Evolutionary conservation across 1,140 invertebrate genomes (phyloP).

Genomic region (Arctopsyche grandis): DNA sequence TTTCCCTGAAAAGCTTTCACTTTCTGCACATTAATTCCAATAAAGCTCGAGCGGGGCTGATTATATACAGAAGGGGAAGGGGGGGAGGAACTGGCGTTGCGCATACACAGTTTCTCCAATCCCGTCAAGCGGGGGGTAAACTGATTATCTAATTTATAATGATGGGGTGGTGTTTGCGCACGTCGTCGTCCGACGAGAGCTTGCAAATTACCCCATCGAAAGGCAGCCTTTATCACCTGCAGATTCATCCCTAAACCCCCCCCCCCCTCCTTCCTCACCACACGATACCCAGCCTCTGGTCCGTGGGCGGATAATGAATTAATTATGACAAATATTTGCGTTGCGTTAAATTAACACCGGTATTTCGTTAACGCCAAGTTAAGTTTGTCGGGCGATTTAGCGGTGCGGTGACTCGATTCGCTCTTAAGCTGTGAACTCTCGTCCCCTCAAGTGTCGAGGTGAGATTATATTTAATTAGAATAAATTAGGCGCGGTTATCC

Average conservation of each 20-base stretch:
- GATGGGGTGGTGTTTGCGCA: slow-evolving; percentile 30
- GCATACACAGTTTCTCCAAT: too few species aligned
- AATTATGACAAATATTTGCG: slow-evolving; percentile 46
- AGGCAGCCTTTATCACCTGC: neutral
- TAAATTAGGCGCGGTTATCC: too few species aligned
- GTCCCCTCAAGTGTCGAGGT: too few species aligned
- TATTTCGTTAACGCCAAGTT: slow-evolving; percentile 25
- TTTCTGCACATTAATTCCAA: slow-evolving; percentile 19
- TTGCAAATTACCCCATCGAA: slow-evolving; percentile 37
- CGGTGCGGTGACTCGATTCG: too few species aligned
- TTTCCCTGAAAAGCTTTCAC: slow-evolving; percentile 18
- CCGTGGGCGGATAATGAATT: slow-evolving; percentile 37
- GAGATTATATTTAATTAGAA: too few species aligned
- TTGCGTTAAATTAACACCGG: slow-evolving; percentile 37
- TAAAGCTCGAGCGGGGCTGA: neutral
- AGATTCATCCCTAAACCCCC: neutral
- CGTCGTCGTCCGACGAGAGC: neutral
- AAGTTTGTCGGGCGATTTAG: neutral
- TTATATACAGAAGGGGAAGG: too few species aligned
- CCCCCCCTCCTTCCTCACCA: neutral
- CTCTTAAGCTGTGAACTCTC: too few species aligned
- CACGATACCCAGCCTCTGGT: too few species aligned
- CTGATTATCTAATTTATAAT: slow-evolving; percentile 43
- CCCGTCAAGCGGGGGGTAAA: slow-evolving; percentile 4
- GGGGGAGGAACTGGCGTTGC: too few species aligned